These are phyloP conservation scores for Fregata magnificens DNA, from an alignment of 2,113 vertebrate species.

Conservation along the genomic window DNA sequence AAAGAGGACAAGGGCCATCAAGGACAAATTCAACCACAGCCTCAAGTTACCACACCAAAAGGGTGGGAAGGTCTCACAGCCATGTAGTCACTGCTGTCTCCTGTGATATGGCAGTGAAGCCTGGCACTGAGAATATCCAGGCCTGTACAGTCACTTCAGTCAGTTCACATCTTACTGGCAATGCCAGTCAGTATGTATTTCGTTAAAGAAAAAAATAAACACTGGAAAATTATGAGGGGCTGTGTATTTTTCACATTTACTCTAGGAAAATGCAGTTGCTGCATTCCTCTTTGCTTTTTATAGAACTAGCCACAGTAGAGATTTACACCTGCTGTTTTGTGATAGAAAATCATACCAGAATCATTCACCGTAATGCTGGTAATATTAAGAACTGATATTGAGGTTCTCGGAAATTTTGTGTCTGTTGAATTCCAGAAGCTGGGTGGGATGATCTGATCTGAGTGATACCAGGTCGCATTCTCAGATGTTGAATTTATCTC, in stretches of 20 bases:
- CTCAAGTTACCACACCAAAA: neutral
- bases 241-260: neutral
- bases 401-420: neutral
- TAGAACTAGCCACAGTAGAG: neutral
- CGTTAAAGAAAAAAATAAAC: neutral
- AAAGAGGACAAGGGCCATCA: neutral
- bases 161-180: neutral
- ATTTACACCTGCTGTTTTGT: neutral
- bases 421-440: neutral
- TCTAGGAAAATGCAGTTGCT: neutral
- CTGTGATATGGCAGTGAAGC: neutral
- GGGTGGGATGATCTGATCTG: neutral
- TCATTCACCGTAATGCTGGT: neutral
- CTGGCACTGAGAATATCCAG: neutral
- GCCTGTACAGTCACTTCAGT: neutral
- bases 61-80: neutral
- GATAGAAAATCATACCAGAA: constrained; percentile 44
- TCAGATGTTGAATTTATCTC: neutral
- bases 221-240: neutral
- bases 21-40: neutral
- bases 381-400: constrained; percentile 42
- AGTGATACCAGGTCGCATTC: constrained; percentile 48
- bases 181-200: neutral
- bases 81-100: neutral
- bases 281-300: neutral